Percentiles rank a stretch among this genome's conserved stretches.
These are phyloP conservation scores for Synergus umbraculus DNA, from an alignment of 2,888 invertebrate species.

Conservation along the genomic window DNA sequence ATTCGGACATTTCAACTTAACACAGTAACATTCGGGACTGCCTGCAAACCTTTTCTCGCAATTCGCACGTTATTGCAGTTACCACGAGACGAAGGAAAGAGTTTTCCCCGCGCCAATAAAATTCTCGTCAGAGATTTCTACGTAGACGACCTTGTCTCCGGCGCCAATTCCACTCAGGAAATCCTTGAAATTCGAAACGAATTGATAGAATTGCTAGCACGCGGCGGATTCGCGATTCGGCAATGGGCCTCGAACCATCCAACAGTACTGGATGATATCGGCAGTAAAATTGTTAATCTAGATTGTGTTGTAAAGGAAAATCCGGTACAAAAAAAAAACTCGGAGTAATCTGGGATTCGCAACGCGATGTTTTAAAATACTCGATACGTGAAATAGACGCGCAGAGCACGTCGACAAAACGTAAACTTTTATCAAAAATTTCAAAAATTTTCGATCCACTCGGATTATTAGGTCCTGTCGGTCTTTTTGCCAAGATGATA, in stretches of 20 bases:
- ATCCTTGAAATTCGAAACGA: background rate
- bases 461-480: background rate
- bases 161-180: background rate
- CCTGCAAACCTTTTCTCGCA: too few species aligned
- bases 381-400: conserved; percentile 13
- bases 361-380: conserved; percentile 46
- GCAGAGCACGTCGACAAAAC: conserved; percentile 40
- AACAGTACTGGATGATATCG: conserved; percentile 23
- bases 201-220: conserved; percentile 40
- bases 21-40: too few species aligned
- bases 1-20: too few species aligned
- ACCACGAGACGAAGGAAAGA: background rate
- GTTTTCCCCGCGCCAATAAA: background rate
- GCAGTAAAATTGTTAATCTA: conserved; percentile 27
- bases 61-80: background rate
- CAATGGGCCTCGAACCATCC: conserved; percentile 59
- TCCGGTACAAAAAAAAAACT: conserved; percentile 44
- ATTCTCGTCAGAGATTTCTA: conserved; percentile 3
- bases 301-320: conserved; percentile 40
- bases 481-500: background rate
- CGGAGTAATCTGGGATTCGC: conserved; percentile 47
- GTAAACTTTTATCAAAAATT: conserved; percentile 15
- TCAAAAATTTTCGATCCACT: background rate
- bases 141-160: conserved; percentile 9
- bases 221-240: background rate